These are phyloP conservation scores for Phyto melanocephala DNA, from an alignment of 2,888 invertebrate species.

Conservation along the genomic window DNA sequence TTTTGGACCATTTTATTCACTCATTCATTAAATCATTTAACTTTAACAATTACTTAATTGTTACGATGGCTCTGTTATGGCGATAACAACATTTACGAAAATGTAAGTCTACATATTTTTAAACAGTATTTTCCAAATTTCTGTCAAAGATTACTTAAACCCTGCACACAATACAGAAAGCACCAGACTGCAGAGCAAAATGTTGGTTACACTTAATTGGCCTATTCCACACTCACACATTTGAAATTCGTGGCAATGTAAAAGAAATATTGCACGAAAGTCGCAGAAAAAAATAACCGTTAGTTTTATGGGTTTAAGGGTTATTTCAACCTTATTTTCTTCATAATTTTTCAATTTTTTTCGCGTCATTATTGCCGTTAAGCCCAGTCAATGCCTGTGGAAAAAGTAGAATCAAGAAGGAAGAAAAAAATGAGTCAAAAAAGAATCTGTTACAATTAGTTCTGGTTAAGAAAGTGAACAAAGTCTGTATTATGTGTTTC, in stretches of 20 bases:
- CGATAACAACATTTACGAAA: constrained; percentile 71
- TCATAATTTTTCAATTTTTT: constrained; percentile 58
- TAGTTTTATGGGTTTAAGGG: constrained; percentile 47
- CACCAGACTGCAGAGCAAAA: constrained; percentile 6
- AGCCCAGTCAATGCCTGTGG: constrained; percentile 23
- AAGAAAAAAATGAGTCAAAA: constrained; percentile 16
- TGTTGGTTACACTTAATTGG: constrained; percentile 50
- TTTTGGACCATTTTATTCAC: neutral
- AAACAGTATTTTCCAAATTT: constrained; percentile 50
- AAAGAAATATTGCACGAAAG: constrained; percentile 12
- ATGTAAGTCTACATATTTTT: constrained; percentile 9
- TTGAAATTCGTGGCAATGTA: neutral
- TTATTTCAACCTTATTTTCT: constrained; percentile 58
- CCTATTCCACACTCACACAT: neutral
- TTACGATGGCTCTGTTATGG: constrained; percentile 76
- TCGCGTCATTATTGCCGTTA: constrained; percentile 67
- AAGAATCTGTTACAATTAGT: constrained; percentile 77
- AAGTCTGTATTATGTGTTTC: constrained; percentile 49
- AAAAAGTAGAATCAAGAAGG: neutral
- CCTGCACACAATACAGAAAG: neutral
- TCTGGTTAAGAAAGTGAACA: constrained; percentile 69
- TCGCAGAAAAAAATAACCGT: constrained; percentile 8
- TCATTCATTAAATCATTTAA: neutral
- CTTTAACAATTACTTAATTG: constrained; percentile 70
- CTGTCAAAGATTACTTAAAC: constrained; percentile 28